Evolutionary conservation across 1,140 invertebrate genomes (phyloP).

Genomic region (Melipona quadrifasciata): DNA sequence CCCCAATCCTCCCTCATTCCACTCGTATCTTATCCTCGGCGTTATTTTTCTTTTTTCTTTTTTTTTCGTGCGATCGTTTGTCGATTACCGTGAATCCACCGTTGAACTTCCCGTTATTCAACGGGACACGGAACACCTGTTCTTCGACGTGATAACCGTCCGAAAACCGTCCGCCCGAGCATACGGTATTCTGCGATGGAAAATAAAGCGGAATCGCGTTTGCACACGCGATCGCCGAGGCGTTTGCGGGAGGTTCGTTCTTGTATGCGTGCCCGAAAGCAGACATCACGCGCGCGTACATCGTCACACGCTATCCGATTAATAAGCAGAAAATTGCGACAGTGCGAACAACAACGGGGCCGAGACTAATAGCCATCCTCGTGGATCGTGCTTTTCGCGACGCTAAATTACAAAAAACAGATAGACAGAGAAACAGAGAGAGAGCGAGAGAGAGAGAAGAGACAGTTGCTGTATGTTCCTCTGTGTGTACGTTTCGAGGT

Average conservation of each 20-base stretch:
- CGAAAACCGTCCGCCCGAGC: neutral
- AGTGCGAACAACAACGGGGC: constrained; percentile 21
- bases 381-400: constrained; percentile 1
- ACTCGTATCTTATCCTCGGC: neutral
- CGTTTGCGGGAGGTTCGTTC: neutral
- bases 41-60: neutral
- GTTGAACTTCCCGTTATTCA: neutral
- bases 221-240: neutral
- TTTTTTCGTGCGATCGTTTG: neutral
- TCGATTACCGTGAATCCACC: neutral
- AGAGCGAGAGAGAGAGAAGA: neutral
- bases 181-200: no score
- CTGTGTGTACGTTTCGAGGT: neutral
- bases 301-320: constrained; percentile 69
- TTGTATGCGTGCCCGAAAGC: neutral
- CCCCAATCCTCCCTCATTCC: neutral
- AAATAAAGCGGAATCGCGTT: constrained; percentile 6
- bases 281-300: constrained; percentile 7
- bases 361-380: constrained; percentile 30
- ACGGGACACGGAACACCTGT: no score
- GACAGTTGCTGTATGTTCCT: neutral
- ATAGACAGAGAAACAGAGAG: neutral
- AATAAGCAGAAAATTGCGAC: constrained; percentile 75
- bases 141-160: neutral
- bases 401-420: constrained; percentile 32